Evolutionary conservation across 1,140 invertebrate genomes (phyloP).

Genomic region (Platorchestia sp.): DNA sequence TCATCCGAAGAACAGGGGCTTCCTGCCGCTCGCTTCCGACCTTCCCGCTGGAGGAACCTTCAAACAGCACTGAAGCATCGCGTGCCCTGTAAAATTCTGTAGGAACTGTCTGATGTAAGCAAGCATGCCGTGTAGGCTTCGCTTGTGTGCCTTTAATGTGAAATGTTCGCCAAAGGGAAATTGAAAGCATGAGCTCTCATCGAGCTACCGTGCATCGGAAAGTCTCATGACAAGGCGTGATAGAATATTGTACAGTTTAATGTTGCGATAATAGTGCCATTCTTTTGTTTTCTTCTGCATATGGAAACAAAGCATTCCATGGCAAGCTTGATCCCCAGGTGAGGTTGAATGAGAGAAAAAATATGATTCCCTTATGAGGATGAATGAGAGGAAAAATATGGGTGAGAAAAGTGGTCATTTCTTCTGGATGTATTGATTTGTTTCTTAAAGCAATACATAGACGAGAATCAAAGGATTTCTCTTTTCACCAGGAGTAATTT

Average conservation of each 20-base stretch:
- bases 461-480: not conserved
- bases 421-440: not conserved
- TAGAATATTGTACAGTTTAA: not conserved
- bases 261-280: not conserved
- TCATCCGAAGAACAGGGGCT: not conserved
- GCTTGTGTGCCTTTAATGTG: not conserved
- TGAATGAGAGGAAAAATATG: not conserved
- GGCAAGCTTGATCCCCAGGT: too few species aligned
- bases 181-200: not conserved
- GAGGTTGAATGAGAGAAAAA: not conserved
- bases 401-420: not conserved
- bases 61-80: not conserved
- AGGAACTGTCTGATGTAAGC: not conserved
- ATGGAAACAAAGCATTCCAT: not conserved
- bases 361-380: not conserved
- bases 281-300: not conserved
- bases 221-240: not conserved
- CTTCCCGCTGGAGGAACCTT: not conserved
- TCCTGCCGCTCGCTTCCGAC: not conserved
- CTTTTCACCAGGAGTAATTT: not conserved
- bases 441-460: not conserved
- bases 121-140: too few species aligned
- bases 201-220: not conserved
- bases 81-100: not conserved
- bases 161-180: not conserved